Percentiles rank a stretch among this genome's conserved stretches.
Evolutionary conservation across 1,140 invertebrate genomes (phyloP).

Genomic region (Liolophura sinensis): DNA sequence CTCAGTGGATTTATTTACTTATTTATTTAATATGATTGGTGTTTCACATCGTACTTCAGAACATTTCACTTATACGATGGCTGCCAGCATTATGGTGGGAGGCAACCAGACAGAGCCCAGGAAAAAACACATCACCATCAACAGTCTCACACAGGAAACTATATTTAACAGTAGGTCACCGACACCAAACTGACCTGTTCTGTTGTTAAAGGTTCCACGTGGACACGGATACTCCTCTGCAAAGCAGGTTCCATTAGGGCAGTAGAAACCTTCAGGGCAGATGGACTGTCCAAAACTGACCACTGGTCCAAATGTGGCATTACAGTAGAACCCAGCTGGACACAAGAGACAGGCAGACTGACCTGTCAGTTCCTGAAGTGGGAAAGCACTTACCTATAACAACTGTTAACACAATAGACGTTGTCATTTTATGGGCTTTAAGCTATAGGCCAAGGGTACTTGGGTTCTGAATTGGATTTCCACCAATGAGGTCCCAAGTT

Average conservation of each 20-base stretch:
- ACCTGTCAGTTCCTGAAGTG: slow-evolving; percentile 29
- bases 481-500: too few relatives aligned
- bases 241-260: slow-evolving; percentile 39
- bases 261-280: slow-evolving; percentile 48
- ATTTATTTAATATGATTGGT: too few relatives aligned
- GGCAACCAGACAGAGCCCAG: too few relatives aligned
- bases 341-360: slow-evolving; percentile 38
- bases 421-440: too few relatives aligned
- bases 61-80: too few relatives aligned
- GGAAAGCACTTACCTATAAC: neutral
- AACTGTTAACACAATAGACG: neutral
- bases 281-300: slow-evolving; percentile 28
- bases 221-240: slow-evolving; percentile 40
- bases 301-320: slow-evolving; percentile 42
- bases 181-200: slow-evolving; percentile 33
- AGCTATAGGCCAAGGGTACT: too few relatives aligned
- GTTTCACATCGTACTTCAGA: too few relatives aligned
- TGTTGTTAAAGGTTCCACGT: slow-evolving; percentile 45
- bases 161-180: neutral
- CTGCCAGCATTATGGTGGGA: too few relatives aligned
- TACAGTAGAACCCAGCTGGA: slow-evolving; percentile 44
- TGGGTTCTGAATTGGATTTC: too few relatives aligned
- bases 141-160: neutral
- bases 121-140: slow-evolving; percentile 1
- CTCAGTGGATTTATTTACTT: too few relatives aligned